Base-by-base conservation (phyloP, 2,888 invertebrate species). In the Apeira syringaria region DNA sequence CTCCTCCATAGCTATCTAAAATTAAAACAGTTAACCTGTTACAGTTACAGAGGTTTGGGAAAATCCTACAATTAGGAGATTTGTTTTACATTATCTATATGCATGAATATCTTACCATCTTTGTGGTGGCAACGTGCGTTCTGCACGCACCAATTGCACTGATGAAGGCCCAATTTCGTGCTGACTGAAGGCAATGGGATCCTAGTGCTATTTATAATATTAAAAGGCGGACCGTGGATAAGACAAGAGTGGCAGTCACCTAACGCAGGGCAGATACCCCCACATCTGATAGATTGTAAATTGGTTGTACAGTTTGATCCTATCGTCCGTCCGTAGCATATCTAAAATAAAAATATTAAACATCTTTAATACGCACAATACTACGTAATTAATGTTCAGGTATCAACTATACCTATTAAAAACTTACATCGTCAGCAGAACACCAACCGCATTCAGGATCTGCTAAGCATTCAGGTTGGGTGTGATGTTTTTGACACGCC, bases 391-490 rank as follows among this genome's bases (percentile, higher is more conserved):
- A n/a, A n/a, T n/a, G n/a, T n/a, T n/a, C n/a, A n/a, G n/a, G n/a
- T n/a, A n/a, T n/a, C n/a, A n/a, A n/a, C n/a, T n/a, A n/a, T n/a
- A n/a, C 15, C 3, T 15, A 15, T 15, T 4, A 15, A 15, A 6
- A 38, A 44, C 61, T 51, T 68, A 92, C 92, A 53, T 93, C 94
- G 55, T 95, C 95, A 12, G 95, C 94, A 0, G 96, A 96, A 74
- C 98, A 98, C 97, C 97, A 98, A 7, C 97, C 97, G 72, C 98
- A 98, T 77, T 97, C 97, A 0, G 97, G 97, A 82, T 98, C 97
- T 0, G 96, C 95, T 0, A 95, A 92, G 64, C 97, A 97, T 65
- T 96, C 95, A 1, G 94, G 93, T 57, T 95, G 93, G 17, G 93
- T 92, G 56, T 92, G 92, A 69, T 96, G 96, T 17, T 93, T 91